Evolutionary conservation across 2,113 vertebrate genomes (phyloP).

Genomic region (Pholis gunnellus): DNA sequence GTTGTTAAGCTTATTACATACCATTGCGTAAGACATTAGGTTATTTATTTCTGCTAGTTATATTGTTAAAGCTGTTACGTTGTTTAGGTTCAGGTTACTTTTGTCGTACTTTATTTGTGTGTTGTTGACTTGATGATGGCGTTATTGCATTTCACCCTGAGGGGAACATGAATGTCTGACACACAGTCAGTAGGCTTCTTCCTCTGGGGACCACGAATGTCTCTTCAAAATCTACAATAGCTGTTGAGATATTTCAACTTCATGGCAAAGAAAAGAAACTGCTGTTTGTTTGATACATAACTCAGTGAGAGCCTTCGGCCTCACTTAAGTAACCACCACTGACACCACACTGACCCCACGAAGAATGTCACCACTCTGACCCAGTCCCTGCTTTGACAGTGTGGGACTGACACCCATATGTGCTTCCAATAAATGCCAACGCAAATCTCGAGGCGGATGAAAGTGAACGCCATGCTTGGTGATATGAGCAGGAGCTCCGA

Average conservation of each 20-base stretch:
- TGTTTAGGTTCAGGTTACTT: too few species aligned
- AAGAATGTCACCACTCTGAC: constrained; percentile 10
- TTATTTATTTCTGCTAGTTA: too few species aligned
- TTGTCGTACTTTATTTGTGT: not conserved
- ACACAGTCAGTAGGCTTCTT: not conserved
- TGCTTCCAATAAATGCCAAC: constrained; percentile 5
- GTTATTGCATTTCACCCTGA: not conserved
- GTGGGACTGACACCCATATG: constrained; percentile 3
- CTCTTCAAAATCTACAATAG: not conserved
- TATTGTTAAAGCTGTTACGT: not conserved
- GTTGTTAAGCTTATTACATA: too few species aligned
- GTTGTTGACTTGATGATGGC: not conserved
- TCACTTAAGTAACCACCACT: not conserved
- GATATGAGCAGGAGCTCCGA: not conserved
- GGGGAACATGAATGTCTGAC: not conserved
- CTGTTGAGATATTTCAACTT: not conserved
- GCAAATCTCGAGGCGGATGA: constrained; percentile 7
- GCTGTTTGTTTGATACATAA: not conserved
- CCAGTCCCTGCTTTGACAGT: constrained; percentile 29
- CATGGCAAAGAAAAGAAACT: not conserved
- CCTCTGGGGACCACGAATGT: not conserved
- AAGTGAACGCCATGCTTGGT: not conserved
- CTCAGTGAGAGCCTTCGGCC: not conserved
- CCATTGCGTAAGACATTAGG: too few species aligned
- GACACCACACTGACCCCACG: constrained; percentile 7